A percentile compares a stretch with the other conserved stretches of the same genome.
phyloP scores from a whole-genome alignment of 1,140 invertebrate species.

The Penaeus chinensis region DNA sequence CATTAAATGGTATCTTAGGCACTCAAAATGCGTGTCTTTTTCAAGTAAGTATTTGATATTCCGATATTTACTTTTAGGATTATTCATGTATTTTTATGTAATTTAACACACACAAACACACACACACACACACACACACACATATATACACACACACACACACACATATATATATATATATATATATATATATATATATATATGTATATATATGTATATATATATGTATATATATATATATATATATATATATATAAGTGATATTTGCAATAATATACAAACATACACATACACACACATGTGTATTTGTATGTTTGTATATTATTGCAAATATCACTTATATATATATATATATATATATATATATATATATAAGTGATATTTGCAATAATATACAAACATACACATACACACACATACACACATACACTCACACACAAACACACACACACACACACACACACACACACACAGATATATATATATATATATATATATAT shows the following conservation, averaged over 20 bases:
- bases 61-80: too few species aligned
- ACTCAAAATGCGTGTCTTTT: too few species aligned
- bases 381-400: too few species aligned
- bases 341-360: too few species aligned
- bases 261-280: background rate
- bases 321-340: background rate
- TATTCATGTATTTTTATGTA: too few species aligned
- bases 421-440: background rate
- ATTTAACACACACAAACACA: background rate
- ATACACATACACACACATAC: background rate
- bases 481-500: too few species aligned
- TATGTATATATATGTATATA: background rate
- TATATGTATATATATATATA: conserved; percentile 15
- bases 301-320: background rate
- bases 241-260: conserved; percentile 6
- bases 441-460: too few species aligned
- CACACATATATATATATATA: background rate
- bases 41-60: too few species aligned
- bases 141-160: conserved; percentile 6
- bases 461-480: too few species aligned
- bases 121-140: conserved; percentile 6
- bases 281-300: conserved; percentile 1
- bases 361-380: too few species aligned
- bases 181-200: background rate
- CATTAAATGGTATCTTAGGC: too few species aligned